Base-by-base conservation (phyloP, 2,113 vertebrate species). In the Acrocephalus kingi region DNA sequence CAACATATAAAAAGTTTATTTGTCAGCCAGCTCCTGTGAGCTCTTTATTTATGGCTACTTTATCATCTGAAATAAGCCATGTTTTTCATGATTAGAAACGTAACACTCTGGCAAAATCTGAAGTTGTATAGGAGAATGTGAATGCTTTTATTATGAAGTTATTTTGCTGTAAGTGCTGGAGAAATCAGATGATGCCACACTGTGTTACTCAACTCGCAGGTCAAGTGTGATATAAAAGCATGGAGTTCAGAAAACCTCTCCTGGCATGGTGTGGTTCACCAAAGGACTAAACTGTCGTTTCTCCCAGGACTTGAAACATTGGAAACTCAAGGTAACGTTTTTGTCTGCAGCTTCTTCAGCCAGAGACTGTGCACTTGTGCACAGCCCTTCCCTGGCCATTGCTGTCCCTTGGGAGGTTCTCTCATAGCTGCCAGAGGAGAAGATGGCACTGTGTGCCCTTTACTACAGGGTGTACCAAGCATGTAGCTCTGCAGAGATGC, bases 1-100 rank as follows among this genome's bases (percentile, higher is more conserved):
- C 75, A 89, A 83, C 71, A 37, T 79, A 91, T 54, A 85, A 91
- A 74, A 95, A 93, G 89, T 96, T 95, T 96, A 91, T 90, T 94
- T 94, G 81, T 87, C 87, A 95, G 81, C 45, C 41, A 52, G 37
- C 59, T 87, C 49, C 49, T 82, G 45, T 75, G 54, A 84, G 76
- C 41, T 82, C n/a, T 75, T 92, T 84, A 81, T 94, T 90, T 93
- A 84, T 84, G 37, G 66, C 69, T 90, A 68, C 49, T 89, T 94
- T 84, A 64, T 87, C 73, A 74, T 90, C 75, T 87, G 77, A 86
- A 89, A 86, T 93, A 96, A 92, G 52, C 76, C 35, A 31, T 63
- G 61, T 77, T 88, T 95, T 94, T 89, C 73, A 86, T 84, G 0
- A 95, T 94, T 89, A 95, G 91, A 78, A 94, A 82, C 41, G 19